phyloP scores from a whole-genome alignment of 2,797 vertebrate genomes.

The Balearica regulorum region DNA sequence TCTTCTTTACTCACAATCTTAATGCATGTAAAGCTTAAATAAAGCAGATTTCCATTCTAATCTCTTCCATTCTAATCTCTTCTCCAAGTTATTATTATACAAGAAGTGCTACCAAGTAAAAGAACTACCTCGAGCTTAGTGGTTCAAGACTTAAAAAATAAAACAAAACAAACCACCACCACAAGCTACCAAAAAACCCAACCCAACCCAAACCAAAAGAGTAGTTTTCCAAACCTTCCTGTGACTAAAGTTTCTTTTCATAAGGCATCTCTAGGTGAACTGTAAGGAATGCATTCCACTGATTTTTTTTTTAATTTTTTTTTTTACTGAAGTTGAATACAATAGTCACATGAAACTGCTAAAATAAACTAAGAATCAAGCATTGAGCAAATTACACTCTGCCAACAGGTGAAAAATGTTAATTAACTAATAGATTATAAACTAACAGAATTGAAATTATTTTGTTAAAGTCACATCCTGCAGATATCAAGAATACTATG shows the following conservation, averaged over 20 bases:
- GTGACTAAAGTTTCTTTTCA: neutral
- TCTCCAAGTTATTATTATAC: neutral
- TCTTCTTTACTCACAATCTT: neutral
- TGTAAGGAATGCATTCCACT: neutral
- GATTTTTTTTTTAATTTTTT: neutral
- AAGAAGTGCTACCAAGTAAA: neutral
- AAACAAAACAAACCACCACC: too few species aligned
- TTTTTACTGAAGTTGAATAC: neutral
- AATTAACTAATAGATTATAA: neutral
- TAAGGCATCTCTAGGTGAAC: neutral
- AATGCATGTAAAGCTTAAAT: neutral
- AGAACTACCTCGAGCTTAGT: neutral
- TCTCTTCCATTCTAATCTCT: neutral
- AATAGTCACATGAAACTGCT: neutral
- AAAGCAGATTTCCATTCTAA: neutral
- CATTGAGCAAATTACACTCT: neutral
- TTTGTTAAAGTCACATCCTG: neutral
- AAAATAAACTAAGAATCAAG: neutral
- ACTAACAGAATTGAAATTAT: neutral
- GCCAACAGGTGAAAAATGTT: neutral
- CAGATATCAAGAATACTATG: neutral
- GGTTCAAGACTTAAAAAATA: neutral
- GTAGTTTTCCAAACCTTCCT: neutral
- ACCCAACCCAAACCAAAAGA: too few species aligned
- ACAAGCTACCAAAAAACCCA: too few species aligned